Base-by-base conservation (phyloP, 2,113 vertebrate genomes). In the Gallinago paraguaiae region DNA sequence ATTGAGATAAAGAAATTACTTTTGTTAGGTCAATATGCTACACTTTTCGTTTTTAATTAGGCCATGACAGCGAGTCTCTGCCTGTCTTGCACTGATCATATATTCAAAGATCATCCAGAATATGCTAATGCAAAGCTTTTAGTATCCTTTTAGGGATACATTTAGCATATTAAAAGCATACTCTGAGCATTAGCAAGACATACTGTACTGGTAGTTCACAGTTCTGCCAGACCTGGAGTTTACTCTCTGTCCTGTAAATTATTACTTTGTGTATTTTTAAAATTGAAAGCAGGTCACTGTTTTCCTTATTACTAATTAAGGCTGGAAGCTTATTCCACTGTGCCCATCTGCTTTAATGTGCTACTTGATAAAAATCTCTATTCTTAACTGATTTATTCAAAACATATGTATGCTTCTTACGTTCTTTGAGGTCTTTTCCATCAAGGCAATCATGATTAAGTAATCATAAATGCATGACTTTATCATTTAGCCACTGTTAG, bases 51-150 rank as follows among this genome's bases (percentile, higher is more conserved):
- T 95, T 94, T 96, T 96, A 97, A 95, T 95, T 86, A 96, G 85
- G 74, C 86, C 45, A 13, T 56, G 69, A 35, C 86, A 89, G 74
- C 0, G 0, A 94, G 57, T 89, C 65, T 95, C 57, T 92, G 93
- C 74, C 61, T 88, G 72, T 76, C 65, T 82, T 60, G 82, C 37
- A 39, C 53, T 88, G 74, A 87, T 94, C 27, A 0, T 39, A 35
- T 90, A 95, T 93, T 93, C 94, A 90, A 59, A 92, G 88, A 88
- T 94, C 81, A 94, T 85, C 54, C 67, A 59, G 53, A 86, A 72
- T 93, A 95, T 94, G 95, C 70, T 88, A 93, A 97, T 93, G n/a
- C 7, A 7, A 82, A 37, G 93, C 95, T 96, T 96, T 94, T 94
- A 94, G 83, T 82, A 82, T 92, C 92, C 88, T 96, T 96, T 94